Evolutionary conservation across 92 coral and sea anemone genomes (phyloP).

Genomic region (Actinernus sp.): DNA sequence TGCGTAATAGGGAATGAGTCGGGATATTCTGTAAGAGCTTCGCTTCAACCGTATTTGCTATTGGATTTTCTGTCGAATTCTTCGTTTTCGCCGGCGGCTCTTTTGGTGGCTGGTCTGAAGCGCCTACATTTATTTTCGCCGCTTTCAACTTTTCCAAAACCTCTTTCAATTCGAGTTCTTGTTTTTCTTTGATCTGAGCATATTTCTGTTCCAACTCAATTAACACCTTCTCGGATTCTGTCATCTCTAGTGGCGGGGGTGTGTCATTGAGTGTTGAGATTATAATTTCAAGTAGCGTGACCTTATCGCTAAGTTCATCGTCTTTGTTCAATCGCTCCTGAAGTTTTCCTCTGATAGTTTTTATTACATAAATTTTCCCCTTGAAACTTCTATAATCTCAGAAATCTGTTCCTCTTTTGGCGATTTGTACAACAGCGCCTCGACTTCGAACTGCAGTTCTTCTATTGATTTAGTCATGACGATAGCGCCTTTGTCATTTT

Average conservation of each 20-base stretch:
- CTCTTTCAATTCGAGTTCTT: conserved; percentile 17
- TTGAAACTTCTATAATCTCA: too few species aligned
- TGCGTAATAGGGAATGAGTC: conserved; percentile 29
- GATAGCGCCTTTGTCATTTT: too few species aligned
- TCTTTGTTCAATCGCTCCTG: conserved; percentile 17
- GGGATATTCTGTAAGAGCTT: neutral
- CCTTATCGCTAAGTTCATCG: neutral
- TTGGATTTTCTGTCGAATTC: too few species aligned
- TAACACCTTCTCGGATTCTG: neutral
- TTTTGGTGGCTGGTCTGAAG: neutral
- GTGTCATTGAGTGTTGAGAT: conserved; percentile 12
- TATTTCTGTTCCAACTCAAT: conserved; percentile 12
- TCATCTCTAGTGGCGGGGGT: conserved; percentile 22
- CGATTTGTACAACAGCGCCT: neutral
- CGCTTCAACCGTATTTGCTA: neutral
- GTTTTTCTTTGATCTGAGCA: conserved; percentile 4
- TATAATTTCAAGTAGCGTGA: neutral
- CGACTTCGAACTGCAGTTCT: conserved; percentile 3
- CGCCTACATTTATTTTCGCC: conserved; percentile 1
- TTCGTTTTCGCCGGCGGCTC: too few species aligned
- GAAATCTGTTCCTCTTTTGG: too few species aligned
- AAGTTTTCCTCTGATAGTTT: too few species aligned
- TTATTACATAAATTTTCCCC: too few species aligned
- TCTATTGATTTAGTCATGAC: neutral
- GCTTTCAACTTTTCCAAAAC: neutral